Conservation (phyloP, 1,140 invertebrate species). For the Ylistrum balloti region DNA sequence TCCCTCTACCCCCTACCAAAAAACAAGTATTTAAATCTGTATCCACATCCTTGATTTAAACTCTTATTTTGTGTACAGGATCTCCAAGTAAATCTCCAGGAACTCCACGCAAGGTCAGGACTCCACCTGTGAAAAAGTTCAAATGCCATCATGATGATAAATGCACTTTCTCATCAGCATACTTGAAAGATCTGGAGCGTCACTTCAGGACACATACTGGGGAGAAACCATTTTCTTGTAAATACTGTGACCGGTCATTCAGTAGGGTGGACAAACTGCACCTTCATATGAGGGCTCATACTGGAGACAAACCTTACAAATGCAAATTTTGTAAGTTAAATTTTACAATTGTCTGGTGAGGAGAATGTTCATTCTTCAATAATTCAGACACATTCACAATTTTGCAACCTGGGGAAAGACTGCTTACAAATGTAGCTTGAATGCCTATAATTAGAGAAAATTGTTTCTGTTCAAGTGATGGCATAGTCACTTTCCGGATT, state of each 20-base stretch:
- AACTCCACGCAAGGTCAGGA: not conserved
- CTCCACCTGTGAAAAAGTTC: slow-evolving; percentile 3
- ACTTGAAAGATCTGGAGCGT: slow-evolving; percentile 73
- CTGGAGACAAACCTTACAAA: slow-evolving; percentile 94
- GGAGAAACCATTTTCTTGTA: slow-evolving; percentile 84
- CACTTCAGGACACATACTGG: slow-evolving; percentile 86
- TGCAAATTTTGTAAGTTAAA: slow-evolving; percentile 90
- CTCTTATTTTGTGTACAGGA: not conserved
- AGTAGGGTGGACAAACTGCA: slow-evolving; percentile 74
- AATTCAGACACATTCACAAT: too few relatives aligned
- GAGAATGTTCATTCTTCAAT: too few relatives aligned
- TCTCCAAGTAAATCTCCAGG: not conserved
- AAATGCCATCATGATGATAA: slow-evolving; percentile 85
- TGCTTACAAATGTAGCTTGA: too few relatives aligned
- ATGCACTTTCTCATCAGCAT: slow-evolving; percentile 86
- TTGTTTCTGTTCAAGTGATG: too few relatives aligned
- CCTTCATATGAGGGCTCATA: slow-evolving; percentile 85
- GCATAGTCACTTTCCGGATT: too few relatives aligned
- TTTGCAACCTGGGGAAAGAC: too few relatives aligned
- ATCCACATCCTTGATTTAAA: too few relatives aligned
- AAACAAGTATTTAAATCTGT: too few relatives aligned
- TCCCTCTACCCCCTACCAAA: too few relatives aligned
- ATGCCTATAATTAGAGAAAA: too few relatives aligned
- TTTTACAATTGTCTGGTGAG: slow-evolving; percentile 7
- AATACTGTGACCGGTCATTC: slow-evolving; percentile 70